These are phyloP conservation scores for Peucedramus taeniatus DNA, from an alignment of 2,113 vertebrate genomes.

Conservation along the genomic window DNA sequence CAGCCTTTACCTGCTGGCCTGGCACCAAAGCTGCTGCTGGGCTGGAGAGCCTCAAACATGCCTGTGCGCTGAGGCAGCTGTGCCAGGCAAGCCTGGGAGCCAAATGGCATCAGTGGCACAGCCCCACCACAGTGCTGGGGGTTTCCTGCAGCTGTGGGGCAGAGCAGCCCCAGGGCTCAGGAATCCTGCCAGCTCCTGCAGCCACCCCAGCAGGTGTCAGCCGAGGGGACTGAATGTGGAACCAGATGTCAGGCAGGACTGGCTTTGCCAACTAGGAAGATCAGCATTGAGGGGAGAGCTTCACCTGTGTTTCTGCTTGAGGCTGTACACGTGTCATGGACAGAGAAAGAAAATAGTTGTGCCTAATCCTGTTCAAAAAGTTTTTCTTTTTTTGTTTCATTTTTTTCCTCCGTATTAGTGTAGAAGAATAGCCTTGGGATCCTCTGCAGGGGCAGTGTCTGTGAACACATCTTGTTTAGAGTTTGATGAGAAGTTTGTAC, in stretches of 20 bases:
- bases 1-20: background rate
- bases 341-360: background rate
- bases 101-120: accelerated
- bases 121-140: accelerated
- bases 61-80: accelerated
- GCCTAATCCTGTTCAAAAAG: background rate
- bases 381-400: background rate
- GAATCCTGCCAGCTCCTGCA: background rate
- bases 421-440: background rate
- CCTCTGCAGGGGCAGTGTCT: background rate
- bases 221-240: background rate
- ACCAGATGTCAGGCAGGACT: accelerated
- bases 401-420: background rate
- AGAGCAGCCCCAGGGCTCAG: background rate
- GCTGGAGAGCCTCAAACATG: accelerated
- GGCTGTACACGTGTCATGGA: accelerated
- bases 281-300: background rate
- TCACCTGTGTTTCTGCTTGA: background rate
- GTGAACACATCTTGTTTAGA: background rate
- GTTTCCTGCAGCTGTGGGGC: background rate
- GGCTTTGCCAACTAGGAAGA: background rate
- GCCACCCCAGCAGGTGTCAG: background rate
- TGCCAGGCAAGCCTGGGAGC: background rate
- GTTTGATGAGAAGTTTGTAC: background rate
- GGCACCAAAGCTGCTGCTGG: background rate